Percentiles rank a stretch among this genome's conserved stretches.
Evolutionary conservation across 2,797 vertebrate species (phyloP).

Genomic region (Cebuella pygmaea): DNA sequence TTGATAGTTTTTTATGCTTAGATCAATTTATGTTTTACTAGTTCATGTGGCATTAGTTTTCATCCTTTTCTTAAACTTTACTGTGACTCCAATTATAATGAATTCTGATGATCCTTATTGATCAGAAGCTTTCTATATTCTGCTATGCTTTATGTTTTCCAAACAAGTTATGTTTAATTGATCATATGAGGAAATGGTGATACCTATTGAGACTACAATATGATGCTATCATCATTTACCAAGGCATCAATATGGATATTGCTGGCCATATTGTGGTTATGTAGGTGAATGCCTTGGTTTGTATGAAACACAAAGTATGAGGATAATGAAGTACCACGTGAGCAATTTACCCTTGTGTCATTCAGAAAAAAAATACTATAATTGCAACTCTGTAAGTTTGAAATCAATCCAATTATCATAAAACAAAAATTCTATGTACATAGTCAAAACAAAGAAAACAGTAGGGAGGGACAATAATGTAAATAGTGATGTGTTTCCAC

Average conservation of each 20-base stretch:
- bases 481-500: neutral
- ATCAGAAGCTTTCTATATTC: neutral
- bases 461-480: neutral
- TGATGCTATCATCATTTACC: neutral
- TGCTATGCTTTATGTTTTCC: neutral
- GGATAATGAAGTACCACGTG: neutral
- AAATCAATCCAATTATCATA: neutral
- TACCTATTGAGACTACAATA: neutral
- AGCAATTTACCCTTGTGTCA: neutral
- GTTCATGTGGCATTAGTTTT: neutral
- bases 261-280: neutral
- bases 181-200: neutral
- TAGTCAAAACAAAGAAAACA: neutral
- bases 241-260: neutral
- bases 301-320: neutral
- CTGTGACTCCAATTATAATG: neutral
- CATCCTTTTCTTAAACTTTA: neutral
- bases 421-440: neutral
- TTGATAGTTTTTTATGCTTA: neutral
- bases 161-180: neutral
- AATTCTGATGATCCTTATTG: conserved; percentile 10
- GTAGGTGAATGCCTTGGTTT: neutral
- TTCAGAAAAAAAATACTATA: neutral
- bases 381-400: neutral
- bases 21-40: neutral